Percentiles rank a stretch among this genome's conserved stretches.
phyloP scores from a whole-genome alignment of 2,113 vertebrate species.

The Anguilla rostrata region DNA sequence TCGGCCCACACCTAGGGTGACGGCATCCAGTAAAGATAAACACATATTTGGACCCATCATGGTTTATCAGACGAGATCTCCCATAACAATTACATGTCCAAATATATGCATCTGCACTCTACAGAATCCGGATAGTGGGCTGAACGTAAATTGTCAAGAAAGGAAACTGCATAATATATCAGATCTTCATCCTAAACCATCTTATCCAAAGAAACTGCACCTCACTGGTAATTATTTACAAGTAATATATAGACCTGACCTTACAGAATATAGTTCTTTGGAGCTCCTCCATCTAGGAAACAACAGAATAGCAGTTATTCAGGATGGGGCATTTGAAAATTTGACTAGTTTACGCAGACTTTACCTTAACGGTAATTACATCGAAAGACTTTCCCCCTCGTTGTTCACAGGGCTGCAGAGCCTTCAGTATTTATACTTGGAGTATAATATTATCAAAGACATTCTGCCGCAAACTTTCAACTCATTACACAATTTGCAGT shows the following conservation, averaged over 20 bases:
- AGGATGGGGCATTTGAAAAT: conserved; percentile 94
- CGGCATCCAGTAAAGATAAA: conserved; percentile 80
- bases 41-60: conserved; percentile 97
- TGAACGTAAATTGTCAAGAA: conserved; percentile 97
- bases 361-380: conserved; percentile 92
- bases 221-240: conserved; percentile 95
- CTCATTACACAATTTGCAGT: conserved; percentile 90
- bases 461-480: conserved; percentile 89
- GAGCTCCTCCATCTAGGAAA: conserved; percentile 95
- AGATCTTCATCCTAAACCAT: conserved; percentile 89
- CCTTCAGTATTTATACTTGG: conserved; percentile 92
- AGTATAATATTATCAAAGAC: conserved; percentile 93
- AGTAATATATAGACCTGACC: conserved; percentile 92
- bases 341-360: conserved; percentile 90
- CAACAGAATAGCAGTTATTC: conserved; percentile 94
- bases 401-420: conserved; percentile 94
- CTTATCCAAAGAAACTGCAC: conserved; percentile 95
- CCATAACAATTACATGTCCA: conserved; percentile 94
- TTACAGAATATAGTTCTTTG: conserved; percentile 97
- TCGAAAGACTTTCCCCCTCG: conserved; percentile 86
- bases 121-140: conserved; percentile 93
- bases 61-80: conserved; percentile 96
- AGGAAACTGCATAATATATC: conserved; percentile 90
- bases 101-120: conserved; percentile 91
- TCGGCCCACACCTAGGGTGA: conserved; percentile 85